Conservation (phyloP, 2,113 vertebrate species). For the Hoplias malabaricus region DNA sequence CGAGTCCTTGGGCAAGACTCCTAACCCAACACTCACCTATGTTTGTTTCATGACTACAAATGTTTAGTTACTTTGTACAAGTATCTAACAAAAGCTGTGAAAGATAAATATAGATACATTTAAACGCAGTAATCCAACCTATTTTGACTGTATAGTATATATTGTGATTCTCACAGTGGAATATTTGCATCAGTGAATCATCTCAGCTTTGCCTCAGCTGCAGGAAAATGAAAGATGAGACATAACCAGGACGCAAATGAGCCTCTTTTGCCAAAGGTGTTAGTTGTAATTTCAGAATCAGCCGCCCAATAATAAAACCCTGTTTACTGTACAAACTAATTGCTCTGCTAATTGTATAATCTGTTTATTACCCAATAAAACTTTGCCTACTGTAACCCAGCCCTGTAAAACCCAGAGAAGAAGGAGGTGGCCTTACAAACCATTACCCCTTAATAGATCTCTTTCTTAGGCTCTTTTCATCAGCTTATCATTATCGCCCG, state of each 20-base stretch:
- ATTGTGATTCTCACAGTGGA: constrained; percentile 48
- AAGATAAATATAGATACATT: no score
- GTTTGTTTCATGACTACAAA: no score
- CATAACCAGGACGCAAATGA: background rate
- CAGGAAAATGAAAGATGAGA: background rate
- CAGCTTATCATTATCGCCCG: background rate
- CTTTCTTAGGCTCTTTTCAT: background rate
- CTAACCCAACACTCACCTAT: no score
- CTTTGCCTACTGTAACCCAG: background rate
- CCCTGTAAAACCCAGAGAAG: background rate
- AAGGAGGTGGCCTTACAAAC: background rate
- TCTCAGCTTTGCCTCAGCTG: constrained; percentile 12
- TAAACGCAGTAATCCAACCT: no score
- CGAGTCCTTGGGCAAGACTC: no score
- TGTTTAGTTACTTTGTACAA: no score
- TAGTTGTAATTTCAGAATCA: background rate
- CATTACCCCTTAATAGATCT: background rate
- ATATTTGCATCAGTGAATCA: constrained; percentile 46
- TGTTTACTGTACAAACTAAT: background rate
- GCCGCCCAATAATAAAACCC: background rate
- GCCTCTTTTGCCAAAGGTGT: background rate
- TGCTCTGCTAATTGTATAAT: background rate
- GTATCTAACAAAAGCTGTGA: no score
- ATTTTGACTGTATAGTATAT: no score
- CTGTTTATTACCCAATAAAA: background rate